phyloP scores from a whole-genome alignment of 92 coral and sea anemone species.

The Zoanthus solanderi region DNA sequence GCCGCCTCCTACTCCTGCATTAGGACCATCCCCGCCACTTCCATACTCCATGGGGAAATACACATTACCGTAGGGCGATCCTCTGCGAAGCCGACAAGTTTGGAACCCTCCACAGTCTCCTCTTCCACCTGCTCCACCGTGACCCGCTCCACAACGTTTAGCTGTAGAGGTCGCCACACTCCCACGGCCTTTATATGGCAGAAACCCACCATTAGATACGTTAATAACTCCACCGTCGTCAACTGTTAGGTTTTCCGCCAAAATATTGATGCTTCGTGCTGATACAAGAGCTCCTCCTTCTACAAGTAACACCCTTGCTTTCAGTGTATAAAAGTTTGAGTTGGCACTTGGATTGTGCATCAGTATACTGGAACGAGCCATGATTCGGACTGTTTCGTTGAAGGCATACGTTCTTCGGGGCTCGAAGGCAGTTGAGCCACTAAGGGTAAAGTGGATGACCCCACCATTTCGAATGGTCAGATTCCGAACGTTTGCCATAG shows the following conservation, averaged over 20 bases:
- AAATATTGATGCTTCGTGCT: constrained; percentile 58
- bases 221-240: constrained; percentile 74
- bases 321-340: constrained; percentile 56
- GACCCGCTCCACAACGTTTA: constrained; percentile 81
- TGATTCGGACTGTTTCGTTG: constrained; percentile 77
- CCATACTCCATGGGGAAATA: constrained; percentile 70
- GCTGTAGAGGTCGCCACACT: constrained; percentile 61
- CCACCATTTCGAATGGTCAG: constrained; percentile 78
- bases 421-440: constrained; percentile 62
- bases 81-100: constrained; percentile 68
- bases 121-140: constrained; percentile 79
- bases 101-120: constrained; percentile 67
- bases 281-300: constrained; percentile 73
- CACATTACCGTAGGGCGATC: constrained; percentile 70
- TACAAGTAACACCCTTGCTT: constrained; percentile 62
- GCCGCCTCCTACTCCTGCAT: constrained; percentile 81
- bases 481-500: constrained; percentile 73
- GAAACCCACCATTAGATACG: constrained; percentile 62
- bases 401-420: constrained; percentile 49
- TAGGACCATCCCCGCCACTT: constrained; percentile 68
- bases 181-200: constrained; percentile 66
- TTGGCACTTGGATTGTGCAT: constrained; percentile 71
- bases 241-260: constrained; percentile 68
- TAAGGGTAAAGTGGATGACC: constrained; percentile 57
- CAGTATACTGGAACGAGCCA: constrained; percentile 72